A percentile compares a stretch with the other conserved stretches of the same genome.
Conservation (phyloP, 2,113 vertebrate species). For the Meles meles region DNA sequence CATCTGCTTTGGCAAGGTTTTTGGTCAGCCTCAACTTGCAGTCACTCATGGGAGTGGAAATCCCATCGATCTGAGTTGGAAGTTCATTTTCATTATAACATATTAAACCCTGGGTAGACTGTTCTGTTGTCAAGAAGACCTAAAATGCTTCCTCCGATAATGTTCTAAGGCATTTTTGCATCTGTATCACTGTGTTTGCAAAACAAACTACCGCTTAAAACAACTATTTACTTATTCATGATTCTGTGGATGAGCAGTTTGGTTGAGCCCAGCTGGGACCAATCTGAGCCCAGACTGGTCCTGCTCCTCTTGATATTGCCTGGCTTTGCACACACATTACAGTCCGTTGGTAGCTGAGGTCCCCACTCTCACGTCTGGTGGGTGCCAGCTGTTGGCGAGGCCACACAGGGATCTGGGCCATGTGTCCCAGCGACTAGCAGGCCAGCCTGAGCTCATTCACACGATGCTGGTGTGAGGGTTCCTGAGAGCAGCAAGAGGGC, state of each 20-base stretch:
- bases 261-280: not conserved
- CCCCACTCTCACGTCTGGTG: not conserved
- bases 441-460: not conserved
- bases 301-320: not conserved
- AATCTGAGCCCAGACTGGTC: not conserved
- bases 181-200: not conserved
- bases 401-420: not conserved
- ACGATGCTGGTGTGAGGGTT: not conserved
- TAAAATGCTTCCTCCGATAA: not conserved
- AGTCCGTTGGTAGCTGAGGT: not conserved
- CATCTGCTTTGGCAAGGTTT: not conserved
- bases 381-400: not conserved
- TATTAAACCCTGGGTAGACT: not conserved
- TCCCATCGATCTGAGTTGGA: not conserved
- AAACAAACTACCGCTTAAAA: not conserved
- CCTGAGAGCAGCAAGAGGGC: not conserved
- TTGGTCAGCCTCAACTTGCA: not conserved
- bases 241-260: not conserved
- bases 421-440: not conserved
- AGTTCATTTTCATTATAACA: slow-evolving; percentile 11
- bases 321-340: not conserved
- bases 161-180: not conserved
- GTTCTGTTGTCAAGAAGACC: not conserved
- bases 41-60: not conserved
- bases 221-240: not conserved